Conservation (phyloP, 2,113 vertebrate species). For the Myrmecophaga tridactyla region DNA sequence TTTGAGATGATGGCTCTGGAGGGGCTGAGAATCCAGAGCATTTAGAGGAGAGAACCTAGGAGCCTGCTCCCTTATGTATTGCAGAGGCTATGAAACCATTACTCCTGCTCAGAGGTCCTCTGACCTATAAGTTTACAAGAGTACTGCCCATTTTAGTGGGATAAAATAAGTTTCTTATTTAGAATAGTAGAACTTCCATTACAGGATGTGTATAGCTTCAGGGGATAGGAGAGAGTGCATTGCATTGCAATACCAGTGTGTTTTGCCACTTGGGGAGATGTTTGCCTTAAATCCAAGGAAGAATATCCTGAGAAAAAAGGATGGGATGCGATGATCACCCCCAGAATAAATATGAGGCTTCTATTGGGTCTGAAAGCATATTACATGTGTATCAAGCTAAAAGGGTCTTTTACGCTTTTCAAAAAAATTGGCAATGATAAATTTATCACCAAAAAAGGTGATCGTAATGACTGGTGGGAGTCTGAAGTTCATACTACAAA, state of each 20-base stretch:
- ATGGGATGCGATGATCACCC: accelerated
- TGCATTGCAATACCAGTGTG: neutral
- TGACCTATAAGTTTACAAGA: neutral
- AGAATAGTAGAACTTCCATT: neutral
- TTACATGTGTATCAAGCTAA: neutral
- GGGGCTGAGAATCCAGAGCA: neutral
- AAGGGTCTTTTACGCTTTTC: accelerated
- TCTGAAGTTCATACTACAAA: neutral
- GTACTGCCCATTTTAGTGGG: neutral
- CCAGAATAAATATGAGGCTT: neutral
- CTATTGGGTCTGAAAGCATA: neutral
- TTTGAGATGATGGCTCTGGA: neutral
- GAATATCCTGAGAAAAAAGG: neutral
- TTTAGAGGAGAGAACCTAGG: neutral
- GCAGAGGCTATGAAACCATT: neutral
- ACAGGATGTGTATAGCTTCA: accelerated
- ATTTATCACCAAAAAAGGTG: neutral
- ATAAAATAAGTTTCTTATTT: neutral
- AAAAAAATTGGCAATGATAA: neutral
- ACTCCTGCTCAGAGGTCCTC: neutral
- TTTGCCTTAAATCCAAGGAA: neutral
- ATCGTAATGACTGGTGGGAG: neutral
- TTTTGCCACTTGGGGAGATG: neutral
- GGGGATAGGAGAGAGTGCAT: neutral
- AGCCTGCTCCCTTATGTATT: neutral